Percentiles rank a stretch among this genome's conserved stretches.
Evolutionary conservation across 2,797 vertebrate genomes (phyloP).

Genomic region (Peromyscus attwateri): DNA sequence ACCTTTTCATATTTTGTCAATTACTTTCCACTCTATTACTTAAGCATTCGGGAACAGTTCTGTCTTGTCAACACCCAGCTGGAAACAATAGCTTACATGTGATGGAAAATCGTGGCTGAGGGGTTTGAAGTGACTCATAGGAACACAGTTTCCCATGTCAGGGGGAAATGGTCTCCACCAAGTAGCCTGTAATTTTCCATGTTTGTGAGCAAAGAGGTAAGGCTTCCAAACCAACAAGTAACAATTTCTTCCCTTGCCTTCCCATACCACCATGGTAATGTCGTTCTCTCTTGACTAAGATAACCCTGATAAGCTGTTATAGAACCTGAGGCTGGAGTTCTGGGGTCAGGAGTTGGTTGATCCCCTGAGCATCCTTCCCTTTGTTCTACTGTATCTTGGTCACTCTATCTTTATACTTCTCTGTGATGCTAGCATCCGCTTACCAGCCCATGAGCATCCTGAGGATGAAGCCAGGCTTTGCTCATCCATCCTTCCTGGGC

Average conservation of each 20-base stretch:
- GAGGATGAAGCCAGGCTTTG: not conserved
- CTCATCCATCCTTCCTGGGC: not conserved
- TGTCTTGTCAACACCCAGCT: constrained; percentile 78
- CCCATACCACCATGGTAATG: not conserved
- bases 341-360: not conserved
- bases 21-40: constrained; percentile 74
- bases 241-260: not conserved
- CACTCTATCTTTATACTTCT: fast-evolving
- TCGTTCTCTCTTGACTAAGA: not conserved
- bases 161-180: not conserved
- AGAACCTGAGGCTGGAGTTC: not conserved
- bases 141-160: constrained; percentile 41
- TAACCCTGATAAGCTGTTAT: not conserved
- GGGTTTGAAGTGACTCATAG: constrained; percentile 62
- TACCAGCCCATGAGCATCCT: not conserved
- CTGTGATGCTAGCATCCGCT: too few relatives aligned
- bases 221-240: not conserved
- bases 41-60: constrained; percentile 71
- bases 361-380: not conserved
- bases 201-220: not conserved
- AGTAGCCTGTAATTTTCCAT: constrained; percentile 44
- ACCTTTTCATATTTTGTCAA: constrained; percentile 76
- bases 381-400: not conserved
- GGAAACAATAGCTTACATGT: constrained; percentile 71
- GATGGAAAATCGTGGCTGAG: constrained; percentile 65